phyloP scores from a whole-genome alignment of 2,888 invertebrate species.

The Drosophila leonis region DNA sequence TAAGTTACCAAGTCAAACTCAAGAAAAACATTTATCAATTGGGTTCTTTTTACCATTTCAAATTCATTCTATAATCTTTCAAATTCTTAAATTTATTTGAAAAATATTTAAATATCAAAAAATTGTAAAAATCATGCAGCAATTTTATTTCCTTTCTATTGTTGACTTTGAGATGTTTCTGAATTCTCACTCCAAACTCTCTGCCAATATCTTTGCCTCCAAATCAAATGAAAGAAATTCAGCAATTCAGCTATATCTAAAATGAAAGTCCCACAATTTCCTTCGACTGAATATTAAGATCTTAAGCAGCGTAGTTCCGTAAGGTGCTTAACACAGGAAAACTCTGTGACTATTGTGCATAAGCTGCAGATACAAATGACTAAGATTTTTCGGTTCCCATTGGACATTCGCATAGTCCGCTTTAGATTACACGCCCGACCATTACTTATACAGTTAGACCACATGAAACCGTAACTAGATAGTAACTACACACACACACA shows the following conservation, averaged over 20 bases:
- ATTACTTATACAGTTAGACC: conserved; percentile 69
- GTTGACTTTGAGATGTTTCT: not conserved
- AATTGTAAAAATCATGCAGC: not conserved
- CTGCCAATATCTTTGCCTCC: not conserved
- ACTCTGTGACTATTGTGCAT: conserved; percentile 16
- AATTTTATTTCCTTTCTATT: not conserved
- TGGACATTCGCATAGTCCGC: conserved; percentile 53
- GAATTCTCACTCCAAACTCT: not conserved
- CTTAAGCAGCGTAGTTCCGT: conserved; percentile 27
- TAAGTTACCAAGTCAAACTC: too few relatives aligned
- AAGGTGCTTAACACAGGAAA: not conserved
- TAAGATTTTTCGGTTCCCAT: conserved; percentile 32
- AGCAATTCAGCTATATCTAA: not conserved
- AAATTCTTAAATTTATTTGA: too few relatives aligned
- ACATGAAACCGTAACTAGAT: conserved; percentile 50
- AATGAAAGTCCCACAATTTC: conserved; percentile 4
- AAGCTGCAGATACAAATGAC: conserved; percentile 37
- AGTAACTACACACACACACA: conserved; percentile 22
- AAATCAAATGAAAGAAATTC: not conserved
- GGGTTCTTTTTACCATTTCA: too few relatives aligned
- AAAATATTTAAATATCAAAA: not conserved
- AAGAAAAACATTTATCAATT: too few relatives aligned
- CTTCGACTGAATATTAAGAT: not conserved
- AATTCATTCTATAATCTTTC: too few relatives aligned
- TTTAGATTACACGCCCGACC: conserved; percentile 44